These are phyloP conservation scores for Scylla paramamosain DNA, from an alignment of 1,140 invertebrate species.

Conservation along the genomic window DNA sequence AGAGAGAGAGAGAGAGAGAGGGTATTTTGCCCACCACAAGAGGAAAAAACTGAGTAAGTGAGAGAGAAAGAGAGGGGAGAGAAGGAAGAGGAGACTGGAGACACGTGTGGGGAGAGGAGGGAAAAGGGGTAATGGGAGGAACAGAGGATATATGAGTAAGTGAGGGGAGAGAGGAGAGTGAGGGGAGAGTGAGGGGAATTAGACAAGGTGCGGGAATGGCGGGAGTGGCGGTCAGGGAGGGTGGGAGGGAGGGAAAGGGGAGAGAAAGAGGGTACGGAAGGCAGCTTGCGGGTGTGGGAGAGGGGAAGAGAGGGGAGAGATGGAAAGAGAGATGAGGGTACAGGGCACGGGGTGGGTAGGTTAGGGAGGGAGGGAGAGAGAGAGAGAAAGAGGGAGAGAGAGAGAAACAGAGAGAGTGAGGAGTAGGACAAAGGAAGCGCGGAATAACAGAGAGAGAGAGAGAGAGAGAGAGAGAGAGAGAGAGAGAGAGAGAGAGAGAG, in stretches of 20 bases:
- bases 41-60: too few relatives aligned
- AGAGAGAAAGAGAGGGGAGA: too few relatives aligned
- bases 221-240: not conserved
- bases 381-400: not conserved
- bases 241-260: not conserved
- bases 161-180: not conserved
- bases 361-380: not conserved
- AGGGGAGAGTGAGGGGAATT: not conserved
- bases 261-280: not conserved
- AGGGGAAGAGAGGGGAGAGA: too few relatives aligned
- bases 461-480: not conserved
- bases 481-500: slow-evolving; percentile 42
- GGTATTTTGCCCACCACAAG: too few relatives aligned
- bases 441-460: not conserved
- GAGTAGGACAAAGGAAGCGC: not conserved
- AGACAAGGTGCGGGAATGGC: not conserved
- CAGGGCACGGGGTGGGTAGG: not conserved
- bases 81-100: too few relatives aligned
- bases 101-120: too few relatives aligned
- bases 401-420: not conserved
- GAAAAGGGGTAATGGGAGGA: too few relatives aligned
- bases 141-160: not conserved
- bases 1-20: too few relatives aligned
- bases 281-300: not conserved
- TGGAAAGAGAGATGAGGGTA: not conserved